These are phyloP conservation scores for Danio albolineatus DNA, from an alignment of 2,797 vertebrate species.

Conservation along the genomic window DNA sequence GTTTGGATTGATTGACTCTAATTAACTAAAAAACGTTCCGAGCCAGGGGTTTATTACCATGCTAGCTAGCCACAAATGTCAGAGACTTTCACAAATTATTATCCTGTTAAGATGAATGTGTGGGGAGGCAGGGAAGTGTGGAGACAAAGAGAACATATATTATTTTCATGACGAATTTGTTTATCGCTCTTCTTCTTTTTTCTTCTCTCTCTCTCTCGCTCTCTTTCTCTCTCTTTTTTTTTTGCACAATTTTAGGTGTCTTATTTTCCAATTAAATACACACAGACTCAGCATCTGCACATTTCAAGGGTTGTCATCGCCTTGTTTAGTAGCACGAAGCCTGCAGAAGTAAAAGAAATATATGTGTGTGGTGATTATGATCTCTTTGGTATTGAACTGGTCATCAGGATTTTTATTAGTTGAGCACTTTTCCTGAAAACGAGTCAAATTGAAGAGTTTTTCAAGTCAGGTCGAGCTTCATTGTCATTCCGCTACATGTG, in stretches of 20 bases:
- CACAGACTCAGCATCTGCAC: slow-evolving; percentile 50
- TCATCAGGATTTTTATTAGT: neutral
- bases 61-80: slow-evolving; percentile 98
- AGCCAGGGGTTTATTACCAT: slow-evolving; percentile 99
- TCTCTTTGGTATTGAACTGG: slow-evolving; percentile 21
- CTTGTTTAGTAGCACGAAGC: slow-evolving; percentile 15
- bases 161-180: slow-evolving; percentile 80
- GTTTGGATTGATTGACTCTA: slow-evolving; percentile 99
- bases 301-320: slow-evolving; percentile 46
- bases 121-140: slow-evolving; percentile 84
- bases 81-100: slow-evolving; percentile 89
- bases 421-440: too few species aligned
- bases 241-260: slow-evolving; percentile 49
- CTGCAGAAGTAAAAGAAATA: neutral
- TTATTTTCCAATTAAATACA: slow-evolving; percentile 48
- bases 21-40: slow-evolving; percentile 99
- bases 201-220: neutral
- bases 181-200: slow-evolving; percentile 75
- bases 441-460: too few species aligned
- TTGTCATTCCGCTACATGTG: too few species aligned
- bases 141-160: slow-evolving; percentile 80
- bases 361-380: slow-evolving; percentile 13
- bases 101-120: slow-evolving; percentile 88
- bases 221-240: slow-evolving; percentile 64
- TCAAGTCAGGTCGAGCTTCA: too few species aligned